Percentiles rank a stretch among this genome's conserved stretches.
Conservation (phyloP, 1,140 invertebrate species). For the Lepidurus packardi region DNA sequence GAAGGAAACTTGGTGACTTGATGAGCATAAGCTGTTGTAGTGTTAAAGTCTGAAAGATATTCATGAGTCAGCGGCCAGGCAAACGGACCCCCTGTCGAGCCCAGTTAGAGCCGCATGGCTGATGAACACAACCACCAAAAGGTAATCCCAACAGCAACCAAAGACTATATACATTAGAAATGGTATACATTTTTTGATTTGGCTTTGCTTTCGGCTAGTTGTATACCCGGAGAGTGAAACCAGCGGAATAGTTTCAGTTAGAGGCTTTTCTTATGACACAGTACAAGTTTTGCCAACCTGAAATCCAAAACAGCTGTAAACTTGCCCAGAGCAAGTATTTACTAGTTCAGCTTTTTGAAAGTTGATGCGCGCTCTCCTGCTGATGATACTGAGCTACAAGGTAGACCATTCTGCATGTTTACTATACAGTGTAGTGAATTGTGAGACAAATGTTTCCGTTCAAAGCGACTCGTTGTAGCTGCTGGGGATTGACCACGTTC, state of each 20-base stretch:
- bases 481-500: too few species aligned
- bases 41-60: background rate
- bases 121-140: conserved; percentile 21
- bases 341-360: too few species aligned
- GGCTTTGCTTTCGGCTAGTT: background rate
- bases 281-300: background rate
- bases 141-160: conserved; percentile 8
- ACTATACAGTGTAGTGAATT: too few species aligned
- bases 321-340: too few species aligned
- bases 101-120: conserved; percentile 17
- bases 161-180: conserved; percentile 9
- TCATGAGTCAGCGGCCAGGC: conserved; percentile 20
- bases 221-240: background rate
- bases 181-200: background rate
- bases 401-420: too few species aligned
- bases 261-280: background rate
- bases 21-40: conserved; percentile 21
- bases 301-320: too few species aligned
- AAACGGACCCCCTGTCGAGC: conserved; percentile 20
- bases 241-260: background rate
- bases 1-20: background rate
- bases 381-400: too few species aligned
- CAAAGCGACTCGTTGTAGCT: too few species aligned
- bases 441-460: background rate
- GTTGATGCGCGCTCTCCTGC: too few species aligned